phyloP scores from a whole-genome alignment of 2,797 vertebrate species.

The Loris lydekkerianus region DNA sequence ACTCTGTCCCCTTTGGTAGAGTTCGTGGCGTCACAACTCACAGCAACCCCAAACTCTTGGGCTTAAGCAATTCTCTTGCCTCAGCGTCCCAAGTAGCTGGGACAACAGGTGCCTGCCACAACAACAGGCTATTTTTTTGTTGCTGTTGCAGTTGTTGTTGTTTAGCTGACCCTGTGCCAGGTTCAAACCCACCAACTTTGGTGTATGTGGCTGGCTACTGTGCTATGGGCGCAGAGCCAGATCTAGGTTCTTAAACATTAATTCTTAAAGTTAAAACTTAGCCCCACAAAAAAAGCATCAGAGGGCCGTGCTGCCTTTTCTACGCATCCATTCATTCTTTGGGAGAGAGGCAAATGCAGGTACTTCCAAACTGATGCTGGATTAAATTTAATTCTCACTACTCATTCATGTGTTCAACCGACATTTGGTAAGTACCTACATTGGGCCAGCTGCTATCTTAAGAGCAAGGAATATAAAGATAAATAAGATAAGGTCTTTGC shows the following conservation, averaged over 20 bases:
- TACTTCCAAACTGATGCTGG: constrained; percentile 50
- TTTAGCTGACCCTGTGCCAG: too few species aligned
- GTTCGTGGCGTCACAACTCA: too few species aligned
- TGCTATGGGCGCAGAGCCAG: background rate
- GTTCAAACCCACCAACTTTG: too few species aligned
- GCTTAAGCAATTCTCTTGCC: too few species aligned
- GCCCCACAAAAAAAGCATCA: background rate
- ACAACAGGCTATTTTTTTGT: too few species aligned
- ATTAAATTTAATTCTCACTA: constrained; percentile 1
- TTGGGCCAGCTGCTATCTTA: background rate
- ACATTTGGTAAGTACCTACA: constrained; percentile 17
- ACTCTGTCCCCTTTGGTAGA: too few species aligned
- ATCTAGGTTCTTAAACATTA: constrained; percentile 54
- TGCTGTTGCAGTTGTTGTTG: too few species aligned
- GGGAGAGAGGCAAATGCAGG: constrained; percentile 2
- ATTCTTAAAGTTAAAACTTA: constrained; percentile 45
- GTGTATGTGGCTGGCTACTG: too few species aligned
- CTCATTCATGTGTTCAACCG: constrained; percentile 8
- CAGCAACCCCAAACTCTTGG: too few species aligned
- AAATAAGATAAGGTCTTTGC: background rate
- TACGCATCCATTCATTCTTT: background rate
- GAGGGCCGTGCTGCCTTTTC: background rate
- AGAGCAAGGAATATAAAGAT: background rate
- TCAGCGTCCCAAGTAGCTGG: too few species aligned
- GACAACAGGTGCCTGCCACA: too few species aligned